Percentiles rank a stretch among this genome's conserved stretches.
Conservation (phyloP, 2,888 invertebrate species). For the Laspeyria flexula region DNA sequence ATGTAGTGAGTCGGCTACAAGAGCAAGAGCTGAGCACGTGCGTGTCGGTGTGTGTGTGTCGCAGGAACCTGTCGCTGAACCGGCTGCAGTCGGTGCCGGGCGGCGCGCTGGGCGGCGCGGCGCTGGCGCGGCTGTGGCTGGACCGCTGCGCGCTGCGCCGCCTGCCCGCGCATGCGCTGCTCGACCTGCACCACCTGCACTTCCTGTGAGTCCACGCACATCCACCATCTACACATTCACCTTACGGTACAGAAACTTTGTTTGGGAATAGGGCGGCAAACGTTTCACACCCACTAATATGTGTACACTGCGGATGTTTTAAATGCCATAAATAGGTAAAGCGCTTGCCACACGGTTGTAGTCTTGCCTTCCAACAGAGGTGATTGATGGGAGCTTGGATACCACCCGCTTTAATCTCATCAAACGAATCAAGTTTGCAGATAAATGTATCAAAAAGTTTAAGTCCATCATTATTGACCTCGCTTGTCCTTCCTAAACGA, state of each 20-base stretch:
- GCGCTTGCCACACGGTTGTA: no score
- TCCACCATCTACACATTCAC: not conserved
- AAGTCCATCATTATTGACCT: no score
- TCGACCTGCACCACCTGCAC: constrained; percentile 81
- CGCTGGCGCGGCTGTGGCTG: constrained; percentile 88
- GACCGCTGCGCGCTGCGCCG: constrained; percentile 86
- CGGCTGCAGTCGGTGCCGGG: constrained; percentile 89
- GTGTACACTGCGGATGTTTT: no score
- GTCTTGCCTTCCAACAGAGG: no score
- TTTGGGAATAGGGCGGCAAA: not conserved
- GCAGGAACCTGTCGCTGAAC: constrained; percentile 92
- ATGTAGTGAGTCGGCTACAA: no score
- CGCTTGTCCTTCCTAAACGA: no score
- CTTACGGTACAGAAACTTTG: no score
- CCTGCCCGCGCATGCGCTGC: constrained; percentile 84
- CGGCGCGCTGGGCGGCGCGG: constrained; percentile 87
- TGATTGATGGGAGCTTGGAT: no score
- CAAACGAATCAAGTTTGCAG: no score
- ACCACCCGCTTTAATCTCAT: no score
- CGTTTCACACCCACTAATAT: not conserved
- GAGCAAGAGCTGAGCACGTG: not conserved
- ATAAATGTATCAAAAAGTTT: no score
- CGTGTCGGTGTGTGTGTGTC: not conserved
- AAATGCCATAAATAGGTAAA: no score
- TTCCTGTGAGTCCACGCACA: constrained; percentile 83